Percentiles rank a stretch among this genome's conserved stretches.
Conservation (phyloP, 2,113 vertebrate species). For the Catharus fuscescens region DNA sequence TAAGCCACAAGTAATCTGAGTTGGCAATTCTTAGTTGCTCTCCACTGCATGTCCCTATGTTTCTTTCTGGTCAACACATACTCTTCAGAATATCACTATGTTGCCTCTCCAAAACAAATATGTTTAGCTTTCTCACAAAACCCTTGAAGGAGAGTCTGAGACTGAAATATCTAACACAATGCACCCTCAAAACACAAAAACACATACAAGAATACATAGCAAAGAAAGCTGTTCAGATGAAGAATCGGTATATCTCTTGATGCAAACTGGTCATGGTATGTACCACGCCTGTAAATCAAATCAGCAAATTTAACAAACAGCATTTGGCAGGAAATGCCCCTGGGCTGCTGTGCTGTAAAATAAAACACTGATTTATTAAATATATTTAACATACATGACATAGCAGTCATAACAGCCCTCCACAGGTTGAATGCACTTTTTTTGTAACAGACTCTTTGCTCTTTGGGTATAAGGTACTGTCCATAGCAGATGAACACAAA, state of each 20-base stretch:
- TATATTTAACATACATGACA: not conserved
- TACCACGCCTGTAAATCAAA: slow-evolving; percentile 39
- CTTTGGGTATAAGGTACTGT: not conserved
- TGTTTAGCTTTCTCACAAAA: not conserved
- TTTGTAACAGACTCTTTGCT: not conserved
- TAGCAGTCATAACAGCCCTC: not conserved
- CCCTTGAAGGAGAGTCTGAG: not conserved
- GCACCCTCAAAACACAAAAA: not conserved
- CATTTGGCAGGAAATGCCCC: slow-evolving; percentile 50
- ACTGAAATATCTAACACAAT: not conserved
- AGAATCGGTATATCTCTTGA: not conserved
- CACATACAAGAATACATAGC: not conserved
- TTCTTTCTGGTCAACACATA: not conserved
- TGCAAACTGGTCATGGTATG: not conserved
- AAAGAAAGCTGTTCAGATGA: not conserved
- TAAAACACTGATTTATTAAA: slow-evolving; percentile 30
- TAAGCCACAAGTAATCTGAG: not conserved
- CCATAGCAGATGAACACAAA: not conserved
- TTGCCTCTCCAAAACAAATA: not conserved
- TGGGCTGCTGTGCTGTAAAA: slow-evolving; percentile 24
- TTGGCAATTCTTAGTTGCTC: not conserved
- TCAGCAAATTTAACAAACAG: slow-evolving; percentile 57
- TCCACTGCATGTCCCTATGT: not conserved
- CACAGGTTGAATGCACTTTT: not conserved
- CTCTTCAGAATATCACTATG: not conserved